Evolutionary conservation across 2,113 vertebrate species (phyloP).

Genomic region (Platanista minor): DNA sequence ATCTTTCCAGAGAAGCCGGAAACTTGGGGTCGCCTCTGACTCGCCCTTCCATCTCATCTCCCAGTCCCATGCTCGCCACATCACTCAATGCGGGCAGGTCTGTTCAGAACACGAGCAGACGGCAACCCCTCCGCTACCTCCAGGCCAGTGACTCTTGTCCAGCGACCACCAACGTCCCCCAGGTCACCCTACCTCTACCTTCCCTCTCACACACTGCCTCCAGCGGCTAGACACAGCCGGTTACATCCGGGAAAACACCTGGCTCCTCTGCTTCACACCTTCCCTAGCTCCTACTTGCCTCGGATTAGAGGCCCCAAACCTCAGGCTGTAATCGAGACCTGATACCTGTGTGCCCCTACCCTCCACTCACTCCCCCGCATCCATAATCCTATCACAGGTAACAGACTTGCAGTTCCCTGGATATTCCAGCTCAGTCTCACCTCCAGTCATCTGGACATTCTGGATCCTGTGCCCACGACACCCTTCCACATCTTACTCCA

Average conservation of each 20-base stretch:
- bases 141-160: no score
- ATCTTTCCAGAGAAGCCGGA: background rate
- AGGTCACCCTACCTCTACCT: no score
- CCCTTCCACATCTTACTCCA: background rate
- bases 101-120: background rate
- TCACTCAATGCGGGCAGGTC: background rate
- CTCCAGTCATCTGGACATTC: background rate
- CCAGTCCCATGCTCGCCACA: no score
- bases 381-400: background rate
- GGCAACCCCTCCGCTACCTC: background rate
- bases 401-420: no score
- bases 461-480: background rate
- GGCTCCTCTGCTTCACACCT: background rate
- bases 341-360: background rate
- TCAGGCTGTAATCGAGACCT: background rate
- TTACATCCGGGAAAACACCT: background rate
- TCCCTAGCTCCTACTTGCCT: background rate
- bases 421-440: background rate
- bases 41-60: background rate
- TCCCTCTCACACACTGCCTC: background rate
- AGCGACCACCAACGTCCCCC: background rate
- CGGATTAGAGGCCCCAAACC: background rate
- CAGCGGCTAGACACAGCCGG: background rate
- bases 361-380: no score
- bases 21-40: background rate